Evolutionary conservation across 1,140 invertebrate species (phyloP).

Genomic region (Drosophila simulans): DNA sequence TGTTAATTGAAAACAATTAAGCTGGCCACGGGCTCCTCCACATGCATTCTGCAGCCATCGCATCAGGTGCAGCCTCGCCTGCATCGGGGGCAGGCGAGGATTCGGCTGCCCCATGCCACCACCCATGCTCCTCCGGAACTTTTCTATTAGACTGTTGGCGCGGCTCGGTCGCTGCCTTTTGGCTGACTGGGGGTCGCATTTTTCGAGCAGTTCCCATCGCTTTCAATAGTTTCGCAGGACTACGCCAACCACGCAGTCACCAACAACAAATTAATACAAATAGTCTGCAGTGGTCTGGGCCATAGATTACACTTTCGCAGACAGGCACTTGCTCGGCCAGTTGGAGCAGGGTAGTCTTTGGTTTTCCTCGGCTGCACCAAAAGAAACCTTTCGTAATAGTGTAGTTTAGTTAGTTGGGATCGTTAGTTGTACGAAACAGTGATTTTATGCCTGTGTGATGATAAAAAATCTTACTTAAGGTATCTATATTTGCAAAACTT

Average conservation of each 20-base stretch:
- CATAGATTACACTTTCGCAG: constrained; percentile 78
- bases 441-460: too few relatives aligned
- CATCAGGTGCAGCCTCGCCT: neutral
- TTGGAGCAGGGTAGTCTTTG: neutral
- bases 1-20: constrained; percentile 42
- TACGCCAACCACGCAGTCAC: constrained; percentile 5
- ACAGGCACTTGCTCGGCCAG: constrained; percentile 49
- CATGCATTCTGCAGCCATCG: constrained; percentile 5
- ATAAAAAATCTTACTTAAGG: too few relatives aligned
- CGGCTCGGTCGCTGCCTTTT: neutral
- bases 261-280: constrained; percentile 78
- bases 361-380: neutral
- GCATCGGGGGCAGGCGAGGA: neutral
- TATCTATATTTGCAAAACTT: too few relatives aligned
- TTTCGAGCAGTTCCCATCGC: constrained; percentile 32
- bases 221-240: constrained; percentile 39
- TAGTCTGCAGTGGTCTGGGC: constrained; percentile 71
- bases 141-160: neutral
- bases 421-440: too few relatives aligned
- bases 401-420: neutral
- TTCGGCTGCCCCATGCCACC: neutral
- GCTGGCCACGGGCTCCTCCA: neutral
- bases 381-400: too few relatives aligned
- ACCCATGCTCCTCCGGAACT: neutral
- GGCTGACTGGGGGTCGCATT: neutral